These are phyloP conservation scores for Pseudomyrmex sp. DNA, from an alignment of 1,140 invertebrate species.

Conservation along the genomic window DNA sequence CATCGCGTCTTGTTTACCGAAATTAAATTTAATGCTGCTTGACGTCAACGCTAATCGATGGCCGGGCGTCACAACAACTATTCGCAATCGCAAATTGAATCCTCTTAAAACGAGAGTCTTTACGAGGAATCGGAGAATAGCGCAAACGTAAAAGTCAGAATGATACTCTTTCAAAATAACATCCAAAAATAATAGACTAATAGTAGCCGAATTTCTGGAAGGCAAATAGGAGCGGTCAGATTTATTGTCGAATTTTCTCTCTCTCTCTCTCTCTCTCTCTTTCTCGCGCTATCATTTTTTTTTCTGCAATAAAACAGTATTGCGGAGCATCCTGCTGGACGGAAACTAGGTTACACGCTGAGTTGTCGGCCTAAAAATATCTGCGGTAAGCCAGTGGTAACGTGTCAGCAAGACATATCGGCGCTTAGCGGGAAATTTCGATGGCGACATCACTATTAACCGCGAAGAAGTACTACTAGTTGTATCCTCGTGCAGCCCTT, in stretches of 20 bases:
- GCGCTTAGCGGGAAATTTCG: constrained; percentile 31
- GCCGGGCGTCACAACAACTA: background rate
- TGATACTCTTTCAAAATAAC: constrained; percentile 11
- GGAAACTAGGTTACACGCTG: constrained; percentile 68
- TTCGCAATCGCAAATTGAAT: constrained; percentile 14
- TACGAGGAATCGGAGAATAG: background rate
- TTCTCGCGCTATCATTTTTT: background rate
- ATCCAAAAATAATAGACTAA: constrained; percentile 28
- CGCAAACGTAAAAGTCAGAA: background rate
- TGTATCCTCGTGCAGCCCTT: background rate
- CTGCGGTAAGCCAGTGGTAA: constrained; percentile 50
- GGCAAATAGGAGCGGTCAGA: background rate
- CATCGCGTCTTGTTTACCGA: constrained; percentile 39
- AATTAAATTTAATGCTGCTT: constrained; percentile 51
- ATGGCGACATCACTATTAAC: constrained; percentile 34
- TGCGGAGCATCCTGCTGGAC: constrained; percentile 59
- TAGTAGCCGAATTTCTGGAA: constrained; percentile 13
- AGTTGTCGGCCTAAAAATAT: constrained; percentile 69
- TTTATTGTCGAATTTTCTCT: constrained; percentile 8
- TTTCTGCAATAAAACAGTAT: constrained; percentile 20
- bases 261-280: no score
- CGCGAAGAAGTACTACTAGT: background rate
- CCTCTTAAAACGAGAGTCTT: background rate
- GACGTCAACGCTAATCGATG: constrained; percentile 49
- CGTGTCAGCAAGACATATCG: constrained; percentile 61